A percentile compares a stretch with the other conserved stretches of the same genome.
phyloP scores from a whole-genome alignment of 2,797 vertebrate genomes.

The Tenualosa ilisha region DNA sequence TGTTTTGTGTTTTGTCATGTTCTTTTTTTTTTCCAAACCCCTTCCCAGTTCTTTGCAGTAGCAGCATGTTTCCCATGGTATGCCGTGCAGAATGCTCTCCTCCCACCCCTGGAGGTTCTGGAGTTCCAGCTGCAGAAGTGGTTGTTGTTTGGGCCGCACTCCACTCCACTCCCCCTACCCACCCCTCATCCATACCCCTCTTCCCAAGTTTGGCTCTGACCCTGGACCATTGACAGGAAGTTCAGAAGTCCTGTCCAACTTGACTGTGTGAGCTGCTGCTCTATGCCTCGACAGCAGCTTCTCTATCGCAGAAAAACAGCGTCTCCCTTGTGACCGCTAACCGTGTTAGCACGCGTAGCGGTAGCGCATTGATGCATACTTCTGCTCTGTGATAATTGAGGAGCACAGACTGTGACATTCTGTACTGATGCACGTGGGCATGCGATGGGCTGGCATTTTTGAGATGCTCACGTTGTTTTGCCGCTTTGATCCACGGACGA shows the following conservation, averaged over 20 bases:
- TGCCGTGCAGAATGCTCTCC: slow-evolving; percentile 7
- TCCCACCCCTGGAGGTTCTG: neutral
- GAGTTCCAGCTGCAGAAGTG: neutral
- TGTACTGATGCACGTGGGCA: neutral
- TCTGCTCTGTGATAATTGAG: slow-evolving; percentile 7
- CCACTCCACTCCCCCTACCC: neutral
- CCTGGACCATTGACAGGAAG: neutral
- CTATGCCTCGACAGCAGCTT: neutral
- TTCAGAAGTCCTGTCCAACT: neutral
- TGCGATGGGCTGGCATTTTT: slow-evolving; percentile 13
- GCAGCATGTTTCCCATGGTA: neutral
- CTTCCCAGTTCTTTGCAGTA: neutral
- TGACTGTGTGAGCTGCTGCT: neutral
- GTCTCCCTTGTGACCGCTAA: neutral
- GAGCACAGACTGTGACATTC: neutral
- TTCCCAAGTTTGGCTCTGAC: neutral
- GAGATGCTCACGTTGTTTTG: neutral
- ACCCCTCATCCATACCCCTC: neutral
- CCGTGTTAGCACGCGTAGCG: neutral
- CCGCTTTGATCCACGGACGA: neutral
- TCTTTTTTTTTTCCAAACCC: neutral
- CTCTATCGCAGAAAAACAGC: neutral
- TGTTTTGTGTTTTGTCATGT: slow-evolving; percentile 1
- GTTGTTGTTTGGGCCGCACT: neutral
- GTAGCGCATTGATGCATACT: neutral